Evolutionary conservation across 2,113 vertebrate genomes (phyloP).

Genomic region (Uropsilus gracilis): DNA sequence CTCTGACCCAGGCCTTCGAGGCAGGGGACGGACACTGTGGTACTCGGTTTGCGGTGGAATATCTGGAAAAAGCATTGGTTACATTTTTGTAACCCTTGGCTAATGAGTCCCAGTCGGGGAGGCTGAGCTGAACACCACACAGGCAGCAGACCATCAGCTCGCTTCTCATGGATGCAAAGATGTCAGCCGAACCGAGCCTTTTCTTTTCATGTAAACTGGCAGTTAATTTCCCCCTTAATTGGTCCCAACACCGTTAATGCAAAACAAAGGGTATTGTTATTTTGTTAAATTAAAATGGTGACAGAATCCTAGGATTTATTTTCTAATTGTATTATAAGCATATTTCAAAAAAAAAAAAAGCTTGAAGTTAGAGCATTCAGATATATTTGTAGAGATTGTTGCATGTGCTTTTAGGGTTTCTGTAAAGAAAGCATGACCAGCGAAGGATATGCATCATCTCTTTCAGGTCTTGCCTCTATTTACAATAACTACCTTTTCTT

Average conservation of each 20-base stretch:
- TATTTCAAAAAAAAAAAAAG: background rate
- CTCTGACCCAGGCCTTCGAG: constrained; percentile 58
- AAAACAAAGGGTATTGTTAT: constrained; percentile 58
- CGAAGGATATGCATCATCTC: background rate
- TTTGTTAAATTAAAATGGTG: constrained; percentile 52
- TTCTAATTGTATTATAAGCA: constrained; percentile 38
- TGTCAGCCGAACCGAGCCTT: constrained; percentile 39
- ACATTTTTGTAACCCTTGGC: constrained; percentile 77
- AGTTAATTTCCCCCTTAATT: constrained; percentile 67
- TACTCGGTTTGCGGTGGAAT: constrained; percentile 64
- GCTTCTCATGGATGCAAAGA: constrained; percentile 55
- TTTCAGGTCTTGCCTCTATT: background rate
- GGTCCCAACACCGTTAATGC: constrained; percentile 7
- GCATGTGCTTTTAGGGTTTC: background rate
- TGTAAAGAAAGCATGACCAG: background rate
- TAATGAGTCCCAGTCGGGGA: constrained; percentile 75
- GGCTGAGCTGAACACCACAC: constrained; percentile 65
- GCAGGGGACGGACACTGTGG: constrained; percentile 50
- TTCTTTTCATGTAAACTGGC: constrained; percentile 62
- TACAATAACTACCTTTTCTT: background rate
- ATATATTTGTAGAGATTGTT: constrained; percentile 13
- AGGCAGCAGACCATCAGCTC: constrained; percentile 79
- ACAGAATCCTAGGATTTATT: constrained; percentile 33
- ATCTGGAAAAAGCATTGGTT: constrained; percentile 78
- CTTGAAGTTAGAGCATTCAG: background rate